Evolutionary conservation across 2,113 vertebrate species (phyloP).

Genomic region (Pseudorhombus dupliciocellatus): DNA sequence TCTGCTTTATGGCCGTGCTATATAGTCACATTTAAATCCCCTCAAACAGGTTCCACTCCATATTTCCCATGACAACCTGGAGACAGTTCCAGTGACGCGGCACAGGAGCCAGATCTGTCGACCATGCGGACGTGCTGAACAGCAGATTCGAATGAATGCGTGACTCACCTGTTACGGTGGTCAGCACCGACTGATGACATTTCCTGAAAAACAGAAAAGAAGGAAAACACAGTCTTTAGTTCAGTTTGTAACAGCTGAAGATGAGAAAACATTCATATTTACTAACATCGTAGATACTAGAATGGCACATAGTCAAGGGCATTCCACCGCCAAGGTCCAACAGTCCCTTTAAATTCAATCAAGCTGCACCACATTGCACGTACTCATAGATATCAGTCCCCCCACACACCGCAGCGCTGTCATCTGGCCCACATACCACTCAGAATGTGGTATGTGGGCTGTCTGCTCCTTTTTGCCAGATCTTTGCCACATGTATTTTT

Average conservation of each 20-base stretch:
- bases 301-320: neutral
- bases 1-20: constrained; percentile 63
- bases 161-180: constrained; percentile 67
- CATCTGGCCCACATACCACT: neutral
- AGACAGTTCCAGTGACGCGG: neutral
- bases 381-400: neutral
- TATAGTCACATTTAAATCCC: constrained; percentile 58
- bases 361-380: neutral
- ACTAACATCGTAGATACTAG: neutral
- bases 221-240: constrained; percentile 40
- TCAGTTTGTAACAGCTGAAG: neutral
- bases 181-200: constrained; percentile 48
- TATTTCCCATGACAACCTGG: constrained; percentile 19
- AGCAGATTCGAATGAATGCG: neutral
- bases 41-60: constrained; percentile 34
- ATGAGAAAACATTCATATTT: neutral
- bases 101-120: neutral
- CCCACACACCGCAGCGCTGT: neutral
- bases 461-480: too few relatives aligned
- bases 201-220: constrained; percentile 51
- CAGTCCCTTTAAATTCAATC: neutral
- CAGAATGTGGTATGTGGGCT: neutral
- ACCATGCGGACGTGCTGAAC: neutral
- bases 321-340: neutral
- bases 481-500: too few relatives aligned